Evolutionary conservation across 1,140 invertebrate species (phyloP).

Genomic region (Metaphire vulgaris): DNA sequence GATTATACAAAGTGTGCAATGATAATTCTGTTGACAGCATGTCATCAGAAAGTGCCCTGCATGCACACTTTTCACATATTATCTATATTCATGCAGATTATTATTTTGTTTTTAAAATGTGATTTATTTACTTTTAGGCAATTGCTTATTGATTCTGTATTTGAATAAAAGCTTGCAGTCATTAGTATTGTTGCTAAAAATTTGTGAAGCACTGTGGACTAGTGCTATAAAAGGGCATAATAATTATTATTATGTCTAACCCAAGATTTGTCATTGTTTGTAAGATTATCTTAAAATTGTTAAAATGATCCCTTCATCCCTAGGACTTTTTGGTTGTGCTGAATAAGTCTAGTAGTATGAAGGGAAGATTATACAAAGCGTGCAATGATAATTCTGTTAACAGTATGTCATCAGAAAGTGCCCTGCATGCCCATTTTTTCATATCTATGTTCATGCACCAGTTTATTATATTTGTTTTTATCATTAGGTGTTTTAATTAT

Average conservation of each 20-base stretch:
- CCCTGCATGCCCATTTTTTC: constrained; percentile 7
- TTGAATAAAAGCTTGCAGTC: too few relatives aligned
- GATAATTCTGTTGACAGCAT: neutral
- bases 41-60: neutral
- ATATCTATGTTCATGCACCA: constrained; percentile 2
- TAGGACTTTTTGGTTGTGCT: neutral
- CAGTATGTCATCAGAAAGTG: neutral
- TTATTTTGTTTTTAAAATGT: too few relatives aligned
- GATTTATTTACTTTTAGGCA: too few relatives aligned
- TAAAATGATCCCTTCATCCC: neutral
- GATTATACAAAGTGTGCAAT: neutral
- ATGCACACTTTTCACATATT: constrained; percentile 11
- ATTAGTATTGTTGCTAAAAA: too few relatives aligned
- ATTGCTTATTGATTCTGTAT: too few relatives aligned
- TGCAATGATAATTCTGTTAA: neutral
- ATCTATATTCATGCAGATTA: neutral
- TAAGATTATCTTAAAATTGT: too few relatives aligned
- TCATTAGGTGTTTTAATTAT: too few relatives aligned
- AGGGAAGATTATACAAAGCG: neutral
- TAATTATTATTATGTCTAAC: too few relatives aligned
- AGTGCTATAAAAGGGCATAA: too few relatives aligned
- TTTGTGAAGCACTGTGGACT: too few relatives aligned
- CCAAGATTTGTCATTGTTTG: too few relatives aligned
- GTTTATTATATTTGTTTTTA: too few relatives aligned
- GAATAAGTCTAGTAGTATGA: neutral